Evolutionary conservation across 2,888 invertebrate species (phyloP).

Genomic region (Noctua fimbriata): DNA sequence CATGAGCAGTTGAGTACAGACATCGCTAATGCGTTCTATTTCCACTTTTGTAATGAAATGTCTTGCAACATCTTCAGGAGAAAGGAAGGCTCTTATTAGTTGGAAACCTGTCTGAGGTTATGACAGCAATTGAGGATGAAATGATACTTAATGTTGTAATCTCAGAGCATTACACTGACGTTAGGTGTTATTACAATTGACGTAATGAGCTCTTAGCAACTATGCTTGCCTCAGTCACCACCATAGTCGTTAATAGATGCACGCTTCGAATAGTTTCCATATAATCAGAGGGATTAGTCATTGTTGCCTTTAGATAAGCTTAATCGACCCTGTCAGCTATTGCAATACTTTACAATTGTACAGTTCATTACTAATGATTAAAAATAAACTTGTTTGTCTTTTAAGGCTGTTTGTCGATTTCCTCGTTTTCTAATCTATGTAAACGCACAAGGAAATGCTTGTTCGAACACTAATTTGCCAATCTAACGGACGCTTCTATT

Average conservation of each 20-base stretch:
- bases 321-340: conserved; percentile 20
- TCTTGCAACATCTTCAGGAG: conserved; percentile 53
- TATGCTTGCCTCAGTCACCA: conserved; percentile 43
- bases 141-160: conserved; percentile 54
- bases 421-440: conserved; percentile 60
- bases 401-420: conserved; percentile 57
- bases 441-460: conserved; percentile 50
- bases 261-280: conserved; percentile 53
- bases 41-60: conserved; percentile 64
- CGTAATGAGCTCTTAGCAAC: conserved; percentile 49
- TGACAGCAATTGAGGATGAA: conserved; percentile 45
- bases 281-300: conserved; percentile 59
- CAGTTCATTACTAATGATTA: conserved; percentile 35
- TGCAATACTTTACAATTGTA: conserved; percentile 32
- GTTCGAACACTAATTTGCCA: conserved; percentile 57
- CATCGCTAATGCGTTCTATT: conserved; percentile 74
- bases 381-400: conserved; percentile 60
- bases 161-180: conserved; percentile 32
- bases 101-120: conserved; percentile 38
- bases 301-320: conserved; percentile 54
- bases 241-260: conserved; percentile 45
- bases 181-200: conserved; percentile 57
- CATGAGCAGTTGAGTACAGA: conserved; percentile 63
- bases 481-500: conserved; percentile 66
- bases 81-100: conserved; percentile 48